Conservation (phyloP, 2,113 vertebrate species). For the Piprites chloris region DNA sequence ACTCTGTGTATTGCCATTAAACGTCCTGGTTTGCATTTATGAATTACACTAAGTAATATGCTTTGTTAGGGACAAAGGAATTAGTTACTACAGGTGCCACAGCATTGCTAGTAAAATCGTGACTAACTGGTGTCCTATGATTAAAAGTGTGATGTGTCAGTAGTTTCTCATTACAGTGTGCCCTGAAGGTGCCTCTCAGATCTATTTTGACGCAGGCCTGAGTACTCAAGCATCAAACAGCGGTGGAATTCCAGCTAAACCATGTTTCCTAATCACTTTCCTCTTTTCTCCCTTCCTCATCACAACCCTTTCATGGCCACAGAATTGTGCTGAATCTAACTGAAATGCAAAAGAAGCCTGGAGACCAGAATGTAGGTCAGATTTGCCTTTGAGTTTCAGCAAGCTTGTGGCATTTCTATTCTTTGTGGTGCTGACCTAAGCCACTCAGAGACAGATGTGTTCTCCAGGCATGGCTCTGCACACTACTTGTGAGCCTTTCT, state of each 20-base stretch:
- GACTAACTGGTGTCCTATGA: background rate
- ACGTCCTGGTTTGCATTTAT: background rate
- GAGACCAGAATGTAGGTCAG: background rate
- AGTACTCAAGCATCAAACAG: background rate
- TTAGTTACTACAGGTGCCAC: background rate
- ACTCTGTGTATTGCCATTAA: background rate
- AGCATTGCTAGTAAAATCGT: background rate
- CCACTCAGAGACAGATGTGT: fast-evolving
- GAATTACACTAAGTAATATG: background rate
- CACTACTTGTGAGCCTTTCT: background rate
- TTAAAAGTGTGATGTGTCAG: background rate
- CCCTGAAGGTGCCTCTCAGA: background rate
- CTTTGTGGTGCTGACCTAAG: background rate
- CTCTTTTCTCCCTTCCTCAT: background rate
- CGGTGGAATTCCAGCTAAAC: background rate
- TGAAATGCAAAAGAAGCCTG: background rate
- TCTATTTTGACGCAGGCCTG: background rate
- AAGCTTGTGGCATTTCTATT: background rate
- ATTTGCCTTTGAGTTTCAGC: background rate
- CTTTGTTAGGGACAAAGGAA: background rate
- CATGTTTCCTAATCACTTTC: background rate
- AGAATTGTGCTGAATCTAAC: background rate
- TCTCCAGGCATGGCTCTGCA: background rate
- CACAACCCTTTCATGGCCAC: background rate
- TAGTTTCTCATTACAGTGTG: background rate